Conservation (phyloP, 1,140 invertebrate genomes). For the Thrips palmi region DNA sequence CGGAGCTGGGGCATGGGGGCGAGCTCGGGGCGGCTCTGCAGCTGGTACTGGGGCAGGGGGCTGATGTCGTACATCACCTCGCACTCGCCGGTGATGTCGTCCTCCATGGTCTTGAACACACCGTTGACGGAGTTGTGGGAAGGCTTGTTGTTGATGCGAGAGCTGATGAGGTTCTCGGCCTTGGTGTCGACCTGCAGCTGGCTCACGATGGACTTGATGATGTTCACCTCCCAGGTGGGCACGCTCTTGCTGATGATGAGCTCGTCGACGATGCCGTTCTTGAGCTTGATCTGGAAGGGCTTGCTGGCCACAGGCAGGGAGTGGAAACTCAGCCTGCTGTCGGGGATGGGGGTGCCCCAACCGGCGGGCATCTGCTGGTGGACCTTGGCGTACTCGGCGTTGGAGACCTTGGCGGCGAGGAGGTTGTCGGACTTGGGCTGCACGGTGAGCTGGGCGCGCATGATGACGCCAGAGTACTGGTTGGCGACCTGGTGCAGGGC, state of each 20-base stretch:
- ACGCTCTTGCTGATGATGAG: slow-evolving; percentile 30
- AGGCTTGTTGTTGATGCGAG: slow-evolving; percentile 27
- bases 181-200: slow-evolving; percentile 41
- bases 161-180: slow-evolving; percentile 24
- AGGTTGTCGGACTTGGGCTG: slow-evolving; percentile 25
- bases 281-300: slow-evolving; percentile 37
- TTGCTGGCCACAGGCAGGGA: slow-evolving; percentile 28
- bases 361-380: slow-evolving; percentile 29
- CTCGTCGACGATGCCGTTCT: slow-evolving; percentile 33
- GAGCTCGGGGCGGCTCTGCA: slow-evolving; percentile 26
- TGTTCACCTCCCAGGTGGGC: slow-evolving; percentile 39
- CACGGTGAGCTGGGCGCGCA: slow-evolving; percentile 31
- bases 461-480: slow-evolving; percentile 30
- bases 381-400: slow-evolving; percentile 31
- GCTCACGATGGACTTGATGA: slow-evolving; percentile 41
- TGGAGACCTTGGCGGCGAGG: slow-evolving; percentile 24
- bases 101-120: slow-evolving; percentile 43
- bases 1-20: slow-evolving; percentile 25
- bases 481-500: slow-evolving; percentile 29
- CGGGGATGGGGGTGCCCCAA: slow-evolving; percentile 24
- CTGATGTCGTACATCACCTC: slow-evolving; percentile 44
- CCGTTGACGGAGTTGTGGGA: slow-evolving; percentile 26
- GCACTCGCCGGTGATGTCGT: slow-evolving; percentile 43
- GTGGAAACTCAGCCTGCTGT: slow-evolving; percentile 28
- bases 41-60: slow-evolving; percentile 29